Evolutionary conservation across 2,113 vertebrate species (phyloP).

Genomic region (Chamaetylas fuelleborni): DNA sequence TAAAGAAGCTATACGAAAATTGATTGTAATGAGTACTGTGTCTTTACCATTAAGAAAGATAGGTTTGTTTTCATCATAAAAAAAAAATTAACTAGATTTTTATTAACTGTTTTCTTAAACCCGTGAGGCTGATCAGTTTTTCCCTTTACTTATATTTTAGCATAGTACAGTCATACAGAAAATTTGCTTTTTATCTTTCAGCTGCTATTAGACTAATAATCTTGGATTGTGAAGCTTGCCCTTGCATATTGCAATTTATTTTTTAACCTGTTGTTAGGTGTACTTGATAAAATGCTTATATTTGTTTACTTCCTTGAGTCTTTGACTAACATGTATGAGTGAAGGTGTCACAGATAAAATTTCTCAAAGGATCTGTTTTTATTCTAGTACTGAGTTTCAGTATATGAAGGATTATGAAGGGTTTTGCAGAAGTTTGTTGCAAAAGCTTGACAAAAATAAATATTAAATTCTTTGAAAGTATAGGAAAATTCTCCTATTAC

Average conservation of each 20-base stretch:
- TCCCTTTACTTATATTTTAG: not conserved
- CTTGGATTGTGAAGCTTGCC: not conserved
- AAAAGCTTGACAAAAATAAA: not conserved
- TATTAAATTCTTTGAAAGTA: not conserved
- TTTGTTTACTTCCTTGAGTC: not conserved
- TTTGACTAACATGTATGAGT: not conserved
- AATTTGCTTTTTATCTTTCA: not conserved
- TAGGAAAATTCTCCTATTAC: not conserved
- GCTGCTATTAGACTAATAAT: not conserved
- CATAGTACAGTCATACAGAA: not conserved
- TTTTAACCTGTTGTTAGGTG: not conserved
- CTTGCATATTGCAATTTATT: not conserved
- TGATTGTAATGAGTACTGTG: constrained; percentile 1
- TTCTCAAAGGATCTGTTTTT: not conserved
- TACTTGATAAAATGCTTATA: not conserved
- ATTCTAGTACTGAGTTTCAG: not conserved
- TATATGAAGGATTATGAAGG: not conserved
- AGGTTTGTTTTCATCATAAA: constrained; percentile 13
- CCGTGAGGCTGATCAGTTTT: not conserved
- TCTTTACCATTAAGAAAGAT: constrained; percentile 21
- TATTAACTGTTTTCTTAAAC: constrained; percentile 51
- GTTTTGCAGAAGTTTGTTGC: not conserved
- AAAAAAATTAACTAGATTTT: constrained; percentile 4
- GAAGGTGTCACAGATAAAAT: not conserved
- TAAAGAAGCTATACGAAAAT: constrained; percentile 31